A percentile compares a stretch with the other conserved stretches of the same genome.
Conservation (phyloP, 2,797 vertebrate genomes). For the Alectoris magna region DNA sequence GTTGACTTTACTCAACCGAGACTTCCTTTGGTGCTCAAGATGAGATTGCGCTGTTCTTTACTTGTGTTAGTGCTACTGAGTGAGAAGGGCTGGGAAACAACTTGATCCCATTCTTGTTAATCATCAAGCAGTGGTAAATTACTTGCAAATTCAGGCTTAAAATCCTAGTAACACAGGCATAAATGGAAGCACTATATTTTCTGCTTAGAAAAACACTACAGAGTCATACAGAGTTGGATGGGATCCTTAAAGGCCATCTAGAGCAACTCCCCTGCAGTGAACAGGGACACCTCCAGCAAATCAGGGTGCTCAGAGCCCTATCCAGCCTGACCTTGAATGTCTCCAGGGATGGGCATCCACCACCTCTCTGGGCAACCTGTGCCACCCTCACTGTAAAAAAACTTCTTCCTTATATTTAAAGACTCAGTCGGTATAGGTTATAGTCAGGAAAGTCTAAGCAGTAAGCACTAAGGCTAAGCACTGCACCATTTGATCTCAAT, state of each 20-base stretch:
- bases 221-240: no score
- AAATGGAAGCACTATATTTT: neutral
- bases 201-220: neutral
- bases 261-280: no score
- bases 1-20: constrained; percentile 7
- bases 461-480: neutral
- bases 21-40: neutral
- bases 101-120: neutral
- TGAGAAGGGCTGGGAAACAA: neutral
- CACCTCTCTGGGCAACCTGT: no score
- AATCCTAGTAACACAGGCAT: neutral
- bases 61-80: neutral
- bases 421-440: neutral
- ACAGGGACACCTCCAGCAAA: no score
- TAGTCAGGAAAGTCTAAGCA: neutral
- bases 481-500: neutral
- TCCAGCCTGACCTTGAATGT: no score
- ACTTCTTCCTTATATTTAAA: no score
- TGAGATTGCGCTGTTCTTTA: neutral
- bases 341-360: no score
- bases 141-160: neutral
- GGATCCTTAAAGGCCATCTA: no score
- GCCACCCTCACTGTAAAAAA: no score
- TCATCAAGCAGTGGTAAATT: neutral
- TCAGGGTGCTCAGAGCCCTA: no score